Conservation (phyloP, 2,113 vertebrate genomes). For the Felis chaus region DNA sequence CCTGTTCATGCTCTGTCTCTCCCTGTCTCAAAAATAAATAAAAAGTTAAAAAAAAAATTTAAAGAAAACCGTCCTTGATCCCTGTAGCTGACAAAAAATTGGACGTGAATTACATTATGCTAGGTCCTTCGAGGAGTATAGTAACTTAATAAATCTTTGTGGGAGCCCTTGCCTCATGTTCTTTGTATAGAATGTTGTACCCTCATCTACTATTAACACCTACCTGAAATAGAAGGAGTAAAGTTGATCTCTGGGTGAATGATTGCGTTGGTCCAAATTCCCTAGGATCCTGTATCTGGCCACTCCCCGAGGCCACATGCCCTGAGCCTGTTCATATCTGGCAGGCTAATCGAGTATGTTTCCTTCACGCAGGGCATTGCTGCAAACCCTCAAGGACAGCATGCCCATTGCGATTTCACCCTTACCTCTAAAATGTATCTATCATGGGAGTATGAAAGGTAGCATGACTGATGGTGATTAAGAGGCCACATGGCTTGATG, state of each 20-base stretch:
- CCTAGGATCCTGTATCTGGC: neutral
- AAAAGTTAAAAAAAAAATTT: neutral
- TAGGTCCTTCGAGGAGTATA: neutral
- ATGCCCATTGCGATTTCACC: neutral
- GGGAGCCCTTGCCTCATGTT: neutral
- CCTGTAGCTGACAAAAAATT: neutral
- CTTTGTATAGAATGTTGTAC: neutral
- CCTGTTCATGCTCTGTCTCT: no score
- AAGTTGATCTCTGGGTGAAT: conserved; percentile 18
- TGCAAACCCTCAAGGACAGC: conserved; percentile 34
- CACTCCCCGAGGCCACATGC: neutral
- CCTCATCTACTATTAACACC: neutral
- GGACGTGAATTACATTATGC: neutral
- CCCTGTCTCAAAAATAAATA: no score
- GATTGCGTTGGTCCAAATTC: neutral
- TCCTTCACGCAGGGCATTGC: neutral
- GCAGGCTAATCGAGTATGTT: neutral
- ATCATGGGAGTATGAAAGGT: neutral
- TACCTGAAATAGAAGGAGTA: conserved; percentile 52
- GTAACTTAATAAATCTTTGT: neutral
- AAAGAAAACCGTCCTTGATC: neutral
- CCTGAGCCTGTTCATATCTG: neutral
- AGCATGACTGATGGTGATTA: neutral
- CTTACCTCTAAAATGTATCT: neutral
- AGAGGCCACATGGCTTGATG: neutral